Conservation (phyloP, 1,140 invertebrate species). For the Saccostrea glomerata region DNA sequence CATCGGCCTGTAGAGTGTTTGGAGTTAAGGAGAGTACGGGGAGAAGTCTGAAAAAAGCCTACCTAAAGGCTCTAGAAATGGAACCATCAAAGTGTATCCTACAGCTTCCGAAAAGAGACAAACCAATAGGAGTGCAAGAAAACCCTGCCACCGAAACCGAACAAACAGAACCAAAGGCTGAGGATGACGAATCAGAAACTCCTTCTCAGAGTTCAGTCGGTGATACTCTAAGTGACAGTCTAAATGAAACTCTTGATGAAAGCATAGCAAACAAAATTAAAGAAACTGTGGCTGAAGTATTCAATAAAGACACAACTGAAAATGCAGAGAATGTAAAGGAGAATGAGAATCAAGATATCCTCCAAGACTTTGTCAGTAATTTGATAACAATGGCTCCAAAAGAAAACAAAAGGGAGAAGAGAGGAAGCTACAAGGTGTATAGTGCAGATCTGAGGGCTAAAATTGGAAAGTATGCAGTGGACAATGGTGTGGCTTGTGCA, state of each 20-base stretch:
- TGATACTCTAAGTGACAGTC: conserved; percentile 3
- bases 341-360: background rate
- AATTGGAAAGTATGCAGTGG: conserved; percentile 22
- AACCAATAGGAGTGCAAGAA: background rate
- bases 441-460: conserved; percentile 30
- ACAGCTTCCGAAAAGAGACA: conserved; percentile 12
- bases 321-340: background rate
- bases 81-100: conserved; percentile 5
- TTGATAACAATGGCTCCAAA: conserved; percentile 2
- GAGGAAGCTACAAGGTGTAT: conserved; percentile 34
- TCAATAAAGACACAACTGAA: background rate
- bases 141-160: background rate
- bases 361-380: conserved; percentile 37
- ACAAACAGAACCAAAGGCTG: background rate
- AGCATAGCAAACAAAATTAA: background rate
- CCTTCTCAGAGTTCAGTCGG: background rate
- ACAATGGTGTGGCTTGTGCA: conserved; percentile 3
- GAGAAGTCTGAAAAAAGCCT: conserved; percentile 34
- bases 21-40: conserved; percentile 10
- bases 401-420: conserved; percentile 35
- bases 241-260: background rate
- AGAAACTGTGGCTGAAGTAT: background rate
- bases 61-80: conserved; percentile 6
- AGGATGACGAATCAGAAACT: background rate
- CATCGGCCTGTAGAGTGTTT: background rate